Conservation (phyloP, 2,888 invertebrate genomes). For the Archaeoteleia sp. region DNA sequence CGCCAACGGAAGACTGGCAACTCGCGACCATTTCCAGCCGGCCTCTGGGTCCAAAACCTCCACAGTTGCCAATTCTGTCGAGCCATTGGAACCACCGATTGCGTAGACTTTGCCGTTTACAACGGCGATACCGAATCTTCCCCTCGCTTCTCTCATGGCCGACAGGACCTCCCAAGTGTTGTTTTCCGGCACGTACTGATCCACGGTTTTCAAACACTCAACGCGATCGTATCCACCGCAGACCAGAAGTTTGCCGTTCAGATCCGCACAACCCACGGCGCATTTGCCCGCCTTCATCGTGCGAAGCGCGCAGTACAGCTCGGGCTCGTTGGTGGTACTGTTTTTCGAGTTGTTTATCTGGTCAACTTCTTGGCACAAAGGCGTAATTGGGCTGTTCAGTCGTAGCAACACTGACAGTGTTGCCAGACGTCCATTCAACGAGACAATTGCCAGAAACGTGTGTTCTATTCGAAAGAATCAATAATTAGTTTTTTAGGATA, state of each 20-base stretch:
- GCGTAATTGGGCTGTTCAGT: slow-evolving; percentile 73
- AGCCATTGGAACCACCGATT: slow-evolving; percentile 89
- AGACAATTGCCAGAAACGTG: slow-evolving; percentile 80
- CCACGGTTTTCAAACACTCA: slow-evolving; percentile 85
- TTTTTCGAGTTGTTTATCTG: slow-evolving; percentile 54
- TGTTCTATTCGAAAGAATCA: slow-evolving; percentile 72
- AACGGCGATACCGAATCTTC: slow-evolving; percentile 86
- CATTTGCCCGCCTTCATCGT: slow-evolving; percentile 83
- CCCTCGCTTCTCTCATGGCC: slow-evolving; percentile 84
- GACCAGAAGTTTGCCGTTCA: slow-evolving; percentile 83
- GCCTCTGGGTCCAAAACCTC: slow-evolving; percentile 78
- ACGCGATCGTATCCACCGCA: slow-evolving; percentile 91
- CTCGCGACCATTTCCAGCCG: slow-evolving; percentile 74
- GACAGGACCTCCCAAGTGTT: slow-evolving; percentile 84
- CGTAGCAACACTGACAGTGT: slow-evolving; percentile 80
- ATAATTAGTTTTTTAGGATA: not conserved
- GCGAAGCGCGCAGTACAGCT: slow-evolving; percentile 78
- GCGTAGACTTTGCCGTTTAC: slow-evolving; percentile 83
- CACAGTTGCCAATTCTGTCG: slow-evolving; percentile 84
- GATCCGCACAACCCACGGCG: slow-evolving; percentile 84
- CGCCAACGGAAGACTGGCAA: slow-evolving; percentile 74
- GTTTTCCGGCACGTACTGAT: slow-evolving; percentile 82
- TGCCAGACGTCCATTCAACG: slow-evolving; percentile 79
- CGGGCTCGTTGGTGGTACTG: slow-evolving; percentile 76
- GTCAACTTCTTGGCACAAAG: slow-evolving; percentile 56